Evolutionary conservation across 2,113 vertebrate species (phyloP).

Genomic region (Ariopsis seemanni): DNA sequence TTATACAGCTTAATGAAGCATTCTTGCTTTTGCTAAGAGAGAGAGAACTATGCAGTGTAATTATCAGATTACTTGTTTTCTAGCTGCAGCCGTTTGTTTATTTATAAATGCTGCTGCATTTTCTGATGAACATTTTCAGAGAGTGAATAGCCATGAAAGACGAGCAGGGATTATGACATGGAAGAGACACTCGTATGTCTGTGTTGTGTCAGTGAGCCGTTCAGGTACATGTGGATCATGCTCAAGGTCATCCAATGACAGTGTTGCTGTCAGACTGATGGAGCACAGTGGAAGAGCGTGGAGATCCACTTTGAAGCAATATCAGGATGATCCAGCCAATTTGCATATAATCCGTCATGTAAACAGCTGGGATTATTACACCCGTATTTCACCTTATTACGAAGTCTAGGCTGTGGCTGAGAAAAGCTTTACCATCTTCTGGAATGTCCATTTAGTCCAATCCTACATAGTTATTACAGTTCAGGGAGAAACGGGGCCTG

Average conservation of each 20-base stretch:
- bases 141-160: background rate
- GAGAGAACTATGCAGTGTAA: constrained; percentile 8
- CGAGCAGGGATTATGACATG: background rate
- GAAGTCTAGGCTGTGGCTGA: background rate
- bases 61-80: constrained; percentile 16
- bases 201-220: constrained; percentile 1
- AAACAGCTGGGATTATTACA: background rate
- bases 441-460: constrained; percentile 8
- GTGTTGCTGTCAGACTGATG: constrained; percentile 8
- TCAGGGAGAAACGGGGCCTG: constrained; percentile 33
- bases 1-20: constrained; percentile 13
- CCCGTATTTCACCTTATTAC: constrained; percentile 20
- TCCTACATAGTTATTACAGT: constrained; percentile 22
- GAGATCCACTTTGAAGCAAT: background rate
- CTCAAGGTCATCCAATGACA: constrained; percentile 49
- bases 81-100: constrained; percentile 3
- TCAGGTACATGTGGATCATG: constrained; percentile 42
- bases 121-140: background rate
- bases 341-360: constrained; percentile 18
- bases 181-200: constrained; percentile 6
- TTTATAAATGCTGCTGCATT: background rate
- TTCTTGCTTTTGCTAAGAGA: constrained; percentile 8
- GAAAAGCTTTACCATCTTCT: constrained; percentile 26
- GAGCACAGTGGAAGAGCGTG: background rate
- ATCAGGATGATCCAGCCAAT: background rate